Percentiles rank a stretch among this genome's conserved stretches.
Conservation (phyloP, 2,888 invertebrate genomes). For the Sinelater perroti region DNA sequence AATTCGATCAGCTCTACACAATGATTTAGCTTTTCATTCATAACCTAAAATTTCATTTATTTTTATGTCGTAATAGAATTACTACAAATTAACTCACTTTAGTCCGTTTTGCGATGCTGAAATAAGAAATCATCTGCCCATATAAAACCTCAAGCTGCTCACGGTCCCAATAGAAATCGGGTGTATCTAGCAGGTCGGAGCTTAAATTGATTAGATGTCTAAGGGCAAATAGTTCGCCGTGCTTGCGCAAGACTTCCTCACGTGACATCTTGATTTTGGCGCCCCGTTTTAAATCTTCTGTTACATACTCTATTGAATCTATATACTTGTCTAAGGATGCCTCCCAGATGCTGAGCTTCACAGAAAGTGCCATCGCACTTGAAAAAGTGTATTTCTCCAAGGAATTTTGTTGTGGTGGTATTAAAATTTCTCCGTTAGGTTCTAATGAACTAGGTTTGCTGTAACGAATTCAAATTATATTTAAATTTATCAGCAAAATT, state of each 20-base stretch:
- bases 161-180: constrained; percentile 98
- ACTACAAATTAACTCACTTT: constrained; percentile 64
- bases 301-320: constrained; percentile 82
- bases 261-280: constrained; percentile 74
- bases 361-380: constrained; percentile 92
- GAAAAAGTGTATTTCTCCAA: constrained; percentile 94
- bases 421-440: constrained; percentile 53
- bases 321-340: constrained; percentile 83
- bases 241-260: constrained; percentile 77
- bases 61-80: neutral
- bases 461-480: constrained; percentile 1
- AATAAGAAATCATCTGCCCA: constrained; percentile 81
- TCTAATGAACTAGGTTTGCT: constrained; percentile 52
- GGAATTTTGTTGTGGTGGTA: constrained; percentile 57
- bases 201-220: constrained; percentile 91
- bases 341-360: constrained; percentile 96
- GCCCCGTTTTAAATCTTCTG: constrained; percentile 80
- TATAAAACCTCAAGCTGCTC: constrained; percentile 88
- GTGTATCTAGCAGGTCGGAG: constrained; percentile 92
- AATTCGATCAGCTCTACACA: constrained; percentile 93
- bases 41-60: constrained; percentile 71
- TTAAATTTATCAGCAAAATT: neutral
- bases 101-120: constrained; percentile 84
- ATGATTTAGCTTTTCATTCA: constrained; percentile 95
- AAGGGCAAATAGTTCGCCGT: constrained; percentile 88